Base-by-base conservation (phyloP, 2,888 invertebrate species). In the Gryllus longicercus region DNA sequence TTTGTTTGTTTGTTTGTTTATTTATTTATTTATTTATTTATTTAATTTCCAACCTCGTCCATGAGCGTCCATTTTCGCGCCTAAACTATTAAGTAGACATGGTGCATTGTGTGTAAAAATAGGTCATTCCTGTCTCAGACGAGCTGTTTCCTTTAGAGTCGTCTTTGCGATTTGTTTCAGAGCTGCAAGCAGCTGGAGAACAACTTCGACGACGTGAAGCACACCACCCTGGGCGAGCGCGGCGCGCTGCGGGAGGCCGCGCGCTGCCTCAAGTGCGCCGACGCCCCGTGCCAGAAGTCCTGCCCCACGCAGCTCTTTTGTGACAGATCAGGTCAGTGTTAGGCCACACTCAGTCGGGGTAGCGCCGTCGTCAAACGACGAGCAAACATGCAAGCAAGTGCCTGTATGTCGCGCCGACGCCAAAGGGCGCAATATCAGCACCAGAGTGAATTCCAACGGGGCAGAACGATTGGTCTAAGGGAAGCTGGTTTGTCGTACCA, bases 251-350 rank as follows among this genome's bases (percentile, higher is more conserved):
- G 90, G 83, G 98, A 98, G 87, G 96, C 98, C 0, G 92, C 94
- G 0, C 89, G 97, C 78, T 97, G 97, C 85, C 88, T 97, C 25
- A 97, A 97, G 86, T 97, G 97, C 86, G 96, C 95, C 0, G 98
- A 99, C 88, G 98, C 98, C 0, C 98, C 98, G 0, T 99, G 99
- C 85, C 99, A 99, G 88, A 99, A 99, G 87, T 96, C 97, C 1
- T 99, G 99, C 83, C 99, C 99, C 0, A 99, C 99, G 0, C 98
- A 99, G 87, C 89, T 21, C 21, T 21, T 21, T 21, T 21, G 21
- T 21, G 21, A 21, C 21, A 21, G 21, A 21, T 1, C 21, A 21
- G 21, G 21, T 21, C 21, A 21, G 21, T 21, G 21, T 21, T 21
- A 21, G 21, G 21, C 21, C 21, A 21, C 21, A 21, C 21, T 21